phyloP scores from a whole-genome alignment of 2,113 vertebrate genomes.

The Perccottus glenii region DNA sequence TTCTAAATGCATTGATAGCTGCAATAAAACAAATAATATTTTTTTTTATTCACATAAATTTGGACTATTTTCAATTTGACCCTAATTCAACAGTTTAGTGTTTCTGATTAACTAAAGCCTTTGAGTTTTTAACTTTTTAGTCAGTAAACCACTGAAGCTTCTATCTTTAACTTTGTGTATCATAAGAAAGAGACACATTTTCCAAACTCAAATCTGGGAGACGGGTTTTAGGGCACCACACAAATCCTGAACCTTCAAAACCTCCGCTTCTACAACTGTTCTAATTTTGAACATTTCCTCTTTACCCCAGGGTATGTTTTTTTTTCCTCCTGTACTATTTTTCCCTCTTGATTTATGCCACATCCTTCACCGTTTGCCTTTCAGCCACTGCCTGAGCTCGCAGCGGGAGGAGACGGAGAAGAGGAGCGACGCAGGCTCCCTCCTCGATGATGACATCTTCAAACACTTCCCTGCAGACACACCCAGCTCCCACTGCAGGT shows the following conservation, averaged over 20 bases:
- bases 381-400: constrained; percentile 22
- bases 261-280: not conserved
- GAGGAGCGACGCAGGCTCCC: constrained; percentile 18
- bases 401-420: constrained; percentile 6
- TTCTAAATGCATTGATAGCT: too few species aligned
- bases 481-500: constrained; percentile 74
- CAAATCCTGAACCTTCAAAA: not conserved
- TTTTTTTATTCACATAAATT: too few species aligned
- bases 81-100: too few species aligned
- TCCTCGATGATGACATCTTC: constrained; percentile 53
- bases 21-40: too few species aligned
- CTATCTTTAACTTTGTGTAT: too few species aligned
- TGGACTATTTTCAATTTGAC: too few species aligned
- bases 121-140: too few species aligned
- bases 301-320: not conserved
- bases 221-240: not conserved
- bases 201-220: too few species aligned
- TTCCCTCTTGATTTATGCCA: constrained; percentile 4
- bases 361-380: constrained; percentile 4
- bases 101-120: too few species aligned
- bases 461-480: constrained; percentile 77
- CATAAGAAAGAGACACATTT: too few species aligned
- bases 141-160: too few species aligned
- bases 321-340: constrained; percentile 6
- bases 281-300: constrained; percentile 2